phyloP scores from a whole-genome alignment of 2,797 vertebrate genomes.

The Alfaro cultratus region DNA sequence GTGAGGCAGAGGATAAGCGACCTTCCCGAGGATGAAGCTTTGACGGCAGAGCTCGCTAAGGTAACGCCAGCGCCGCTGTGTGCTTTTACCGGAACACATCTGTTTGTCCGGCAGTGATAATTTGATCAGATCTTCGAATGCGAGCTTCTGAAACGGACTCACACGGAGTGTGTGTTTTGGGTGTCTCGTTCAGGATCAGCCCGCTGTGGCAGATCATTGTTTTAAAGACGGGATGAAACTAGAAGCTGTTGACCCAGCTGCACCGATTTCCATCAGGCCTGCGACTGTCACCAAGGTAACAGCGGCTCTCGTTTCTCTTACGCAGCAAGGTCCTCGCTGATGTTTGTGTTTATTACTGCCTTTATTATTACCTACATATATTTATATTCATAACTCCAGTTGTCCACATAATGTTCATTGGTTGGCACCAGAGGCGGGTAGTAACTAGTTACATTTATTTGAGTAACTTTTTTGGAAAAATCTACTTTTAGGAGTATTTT shows the following conservation, averaged over 20 bases:
- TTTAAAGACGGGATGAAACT: slow-evolving; percentile 96
- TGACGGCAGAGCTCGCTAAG: slow-evolving; percentile 91
- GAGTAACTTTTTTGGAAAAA: too few relatives aligned
- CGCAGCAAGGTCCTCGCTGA: slow-evolving; percentile 7
- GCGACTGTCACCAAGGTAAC: slow-evolving; percentile 94
- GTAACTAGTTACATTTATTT: too few relatives aligned
- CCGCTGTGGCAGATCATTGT: slow-evolving; percentile 83
- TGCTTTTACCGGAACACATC: neutral
- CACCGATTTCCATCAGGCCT: slow-evolving; percentile 93
- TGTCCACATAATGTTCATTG: neutral
- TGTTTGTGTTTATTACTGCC: neutral
- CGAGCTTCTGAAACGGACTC: slow-evolving; percentile 22
- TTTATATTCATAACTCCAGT: neutral
- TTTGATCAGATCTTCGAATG: neutral
- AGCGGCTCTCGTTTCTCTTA: slow-evolving; percentile 27
- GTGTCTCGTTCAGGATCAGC: slow-evolving; percentile 85
- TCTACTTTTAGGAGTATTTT: too few relatives aligned
- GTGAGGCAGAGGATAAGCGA: slow-evolving; percentile 85
- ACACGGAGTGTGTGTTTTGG: slow-evolving; percentile 22
- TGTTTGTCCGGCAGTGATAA: neutral
- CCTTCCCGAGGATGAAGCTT: slow-evolving; percentile 86
- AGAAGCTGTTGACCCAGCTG: slow-evolving; percentile 90
- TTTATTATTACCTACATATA: slow-evolving; percentile 6
- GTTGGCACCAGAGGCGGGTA: neutral
- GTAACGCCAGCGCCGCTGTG: slow-evolving; percentile 65